A percentile compares a stretch with the other conserved stretches of the same genome.
Evolutionary conservation across 2,113 vertebrate species (phyloP).

Genomic region (Oriolus oriolus): DNA sequence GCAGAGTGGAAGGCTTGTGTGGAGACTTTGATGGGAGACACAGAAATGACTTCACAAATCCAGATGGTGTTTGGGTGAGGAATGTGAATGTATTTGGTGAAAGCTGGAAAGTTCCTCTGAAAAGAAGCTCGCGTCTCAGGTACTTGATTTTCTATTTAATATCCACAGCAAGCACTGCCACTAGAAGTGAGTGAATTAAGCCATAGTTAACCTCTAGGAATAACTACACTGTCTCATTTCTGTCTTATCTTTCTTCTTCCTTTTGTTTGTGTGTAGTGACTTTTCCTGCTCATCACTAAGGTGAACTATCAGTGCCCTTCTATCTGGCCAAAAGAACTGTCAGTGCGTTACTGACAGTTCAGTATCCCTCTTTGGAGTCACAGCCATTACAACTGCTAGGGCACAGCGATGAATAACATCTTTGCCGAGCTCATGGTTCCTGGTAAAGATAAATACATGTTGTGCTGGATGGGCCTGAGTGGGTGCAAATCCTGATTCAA

Average conservation of each 20-base stretch:
- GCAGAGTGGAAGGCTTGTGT: constrained; percentile 78
- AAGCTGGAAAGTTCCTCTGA: constrained; percentile 76
- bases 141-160: neutral
- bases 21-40: constrained; percentile 77
- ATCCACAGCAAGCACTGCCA: neutral
- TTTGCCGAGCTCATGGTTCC: neutral
- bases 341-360: neutral
- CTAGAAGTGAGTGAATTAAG: neutral
- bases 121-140: constrained; percentile 38
- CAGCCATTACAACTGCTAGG: neutral
- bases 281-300: neutral
- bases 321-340: neutral
- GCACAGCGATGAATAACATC: neutral
- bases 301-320: neutral
- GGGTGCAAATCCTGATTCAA: neutral
- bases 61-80: constrained; percentile 65
- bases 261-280: neutral
- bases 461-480: neutral
- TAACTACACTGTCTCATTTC: neutral
- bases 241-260: neutral
- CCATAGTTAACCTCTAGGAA: neutral
- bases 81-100: constrained; percentile 71
- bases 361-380: neutral
- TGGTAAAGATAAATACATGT: neutral
- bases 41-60: constrained; percentile 73